Base-by-base conservation (phyloP, 2,888 invertebrate genomes). In the Pseudeuparius sepicola region DNA sequence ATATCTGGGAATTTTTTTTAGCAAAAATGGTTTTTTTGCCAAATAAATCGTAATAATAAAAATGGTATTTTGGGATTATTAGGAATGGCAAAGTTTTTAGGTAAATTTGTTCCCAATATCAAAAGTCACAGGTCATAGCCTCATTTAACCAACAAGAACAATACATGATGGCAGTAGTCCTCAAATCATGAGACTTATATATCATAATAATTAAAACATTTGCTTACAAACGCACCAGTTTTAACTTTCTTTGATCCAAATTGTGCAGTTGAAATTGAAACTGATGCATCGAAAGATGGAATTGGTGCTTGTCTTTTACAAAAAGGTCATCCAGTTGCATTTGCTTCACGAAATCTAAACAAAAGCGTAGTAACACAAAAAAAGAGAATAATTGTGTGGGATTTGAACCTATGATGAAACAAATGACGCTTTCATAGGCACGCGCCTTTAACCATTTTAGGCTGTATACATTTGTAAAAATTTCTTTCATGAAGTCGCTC, bases 291-390 rank as follows among this genome's bases (percentile, higher is more conserved):
- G 7, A 47, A 46, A 37, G 25, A 46, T 40, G 50, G 50, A 2
- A 14, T 57, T 15, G 58, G 56, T 7, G 52, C 48, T 16, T 53
- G 47, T 27, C 16, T 60, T 9, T 11, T 59, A 6, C 59, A 61
- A 38, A 37, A 52, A 13, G 51, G 45, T 3, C 39, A 46, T 16
- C 55, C 55, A 11, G 45, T 58, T 9, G 50, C 50, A 10, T 59
- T 49, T 44, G 53, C 54, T 4, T 58, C 56, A 15, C 31, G 53
- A 41, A 51, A 47, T 15, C 34, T 57, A n/a, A n/a, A n/a, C n/a
- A n/a, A n/a, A n/a, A n/a, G n/a, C n/a, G n/a, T n/a, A n/a, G n/a
- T n/a, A n/a, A n/a, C n/a, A n/a, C n/a, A n/a, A n/a, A n/a, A n/a
- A n/a, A n/a, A n/a, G n/a, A n/a, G n/a, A n/a, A n/a, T n/a, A n/a